Conservation (phyloP, 2,113 vertebrate genomes). For the Lasiurus borealis region DNA sequence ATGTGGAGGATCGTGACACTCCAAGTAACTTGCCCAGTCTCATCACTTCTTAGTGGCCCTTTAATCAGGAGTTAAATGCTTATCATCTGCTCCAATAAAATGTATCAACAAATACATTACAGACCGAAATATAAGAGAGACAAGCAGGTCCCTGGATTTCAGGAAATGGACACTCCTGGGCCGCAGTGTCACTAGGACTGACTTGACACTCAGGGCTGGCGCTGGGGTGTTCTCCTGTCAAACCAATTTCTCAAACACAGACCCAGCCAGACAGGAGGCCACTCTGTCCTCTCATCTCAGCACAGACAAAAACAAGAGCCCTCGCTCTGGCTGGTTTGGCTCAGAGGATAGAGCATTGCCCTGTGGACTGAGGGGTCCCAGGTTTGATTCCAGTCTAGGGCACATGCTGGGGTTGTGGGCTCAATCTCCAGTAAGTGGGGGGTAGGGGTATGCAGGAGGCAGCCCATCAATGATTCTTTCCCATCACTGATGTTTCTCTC, state of each 20-base stretch:
- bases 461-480: too few species aligned
- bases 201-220: not conserved
- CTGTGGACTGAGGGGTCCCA: too few species aligned
- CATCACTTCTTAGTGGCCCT: not conserved
- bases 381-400: too few species aligned
- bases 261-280: not conserved
- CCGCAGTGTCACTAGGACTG: too few species aligned
- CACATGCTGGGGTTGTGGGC: too few species aligned
- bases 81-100: not conserved
- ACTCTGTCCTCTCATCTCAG: not conserved
- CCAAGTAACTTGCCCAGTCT: not conserved
- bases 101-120: not conserved
- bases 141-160: not conserved
- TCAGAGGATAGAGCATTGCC: too few species aligned
- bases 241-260: not conserved
- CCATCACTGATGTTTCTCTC: too few species aligned
- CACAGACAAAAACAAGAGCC: not conserved
- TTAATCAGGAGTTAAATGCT: not conserved
- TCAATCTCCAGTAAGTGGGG: too few species aligned
- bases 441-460: too few species aligned
- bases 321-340: too few species aligned
- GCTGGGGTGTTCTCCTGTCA: not conserved
- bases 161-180: too few species aligned
- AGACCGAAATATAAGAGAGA: not conserved
- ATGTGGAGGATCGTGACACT: fast-evolving